Evolutionary conservation across 2,888 invertebrate genomes (phyloP).

Genomic region (Drosophila mulleri): DNA sequence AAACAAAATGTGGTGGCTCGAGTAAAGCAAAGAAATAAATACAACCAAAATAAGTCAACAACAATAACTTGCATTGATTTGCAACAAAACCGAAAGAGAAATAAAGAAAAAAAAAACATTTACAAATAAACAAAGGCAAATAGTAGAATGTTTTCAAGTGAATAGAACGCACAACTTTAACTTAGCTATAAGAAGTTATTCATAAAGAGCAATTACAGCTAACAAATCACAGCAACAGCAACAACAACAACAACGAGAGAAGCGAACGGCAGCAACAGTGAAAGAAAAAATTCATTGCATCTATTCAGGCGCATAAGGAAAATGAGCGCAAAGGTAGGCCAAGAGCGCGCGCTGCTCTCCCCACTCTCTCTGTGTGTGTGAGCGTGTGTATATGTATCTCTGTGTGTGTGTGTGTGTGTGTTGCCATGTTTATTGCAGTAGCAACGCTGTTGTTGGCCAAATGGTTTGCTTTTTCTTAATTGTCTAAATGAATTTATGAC

Average conservation of each 20-base stretch:
- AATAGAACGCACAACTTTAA: constrained; percentile 13
- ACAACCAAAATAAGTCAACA: not conserved
- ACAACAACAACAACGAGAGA: constrained; percentile 16
- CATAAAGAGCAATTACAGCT: not conserved
- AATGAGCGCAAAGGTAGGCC: constrained; percentile 78
- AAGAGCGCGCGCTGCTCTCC: constrained; percentile 40
- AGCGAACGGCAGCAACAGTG: constrained; percentile 27
- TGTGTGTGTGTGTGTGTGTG: constrained; percentile 19
- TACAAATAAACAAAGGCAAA: not conserved
- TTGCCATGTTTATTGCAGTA: constrained; percentile 35
- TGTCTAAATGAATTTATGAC: constrained; percentile 33
- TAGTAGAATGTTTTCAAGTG: constrained; percentile 3
- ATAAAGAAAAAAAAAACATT: constrained; percentile 2
- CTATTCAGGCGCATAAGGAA: constrained; percentile 73
- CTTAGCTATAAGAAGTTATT: not conserved
- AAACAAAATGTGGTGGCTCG: constrained; percentile 51
- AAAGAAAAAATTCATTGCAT: constrained; percentile 63
- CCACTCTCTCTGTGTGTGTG: not conserved
- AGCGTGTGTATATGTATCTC: constrained; percentile 11
- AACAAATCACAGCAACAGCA: constrained; percentile 22
- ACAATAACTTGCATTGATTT: constrained; percentile 2
- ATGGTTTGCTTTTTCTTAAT: constrained; percentile 4
- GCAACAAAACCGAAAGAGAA: not conserved
- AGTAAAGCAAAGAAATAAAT: not conserved
- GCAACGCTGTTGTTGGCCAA: constrained; percentile 46